Base-by-base conservation (phyloP, 2,113 vertebrate species). In the Amia ocellicauda region DNA sequence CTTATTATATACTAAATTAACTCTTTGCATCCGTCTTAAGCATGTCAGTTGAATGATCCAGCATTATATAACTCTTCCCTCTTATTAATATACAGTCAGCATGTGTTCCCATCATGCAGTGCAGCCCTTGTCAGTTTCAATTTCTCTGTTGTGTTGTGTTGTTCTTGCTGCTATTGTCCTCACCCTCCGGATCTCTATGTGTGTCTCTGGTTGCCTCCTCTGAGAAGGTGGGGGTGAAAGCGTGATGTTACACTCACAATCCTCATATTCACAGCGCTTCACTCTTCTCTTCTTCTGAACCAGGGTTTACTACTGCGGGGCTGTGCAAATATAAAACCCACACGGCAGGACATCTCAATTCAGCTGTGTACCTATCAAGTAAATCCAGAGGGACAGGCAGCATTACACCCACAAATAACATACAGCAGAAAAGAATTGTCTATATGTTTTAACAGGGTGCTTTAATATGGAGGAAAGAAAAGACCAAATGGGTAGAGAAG, bases 1-100 rank as follows among this genome's bases (percentile, higher is more conserved):
- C 13, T 7, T 40, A 58, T 40, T 36, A 58, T 20, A 19, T 23
- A 40, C 28, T 41, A 19, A 58, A 19, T 4, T 10, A 7, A 28
- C 22, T 19, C 56, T 58, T 13, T 41, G 10, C 3, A 7, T 14
- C 22, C 31, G 11, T 26, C 27, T 55, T 19, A 41, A 2, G n/a
- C 19, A 3, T 58, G 54, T 58, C 56, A 19, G 27, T 41, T 20
- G n/a, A 13, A 45, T 14, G 14, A 27, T 16, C 42, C 20, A 7
- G 7, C 13, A 19, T 62, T 62, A 62, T 14, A 22, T 24, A 50
- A 62, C 28, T 14, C 19, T 14, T 16, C 40, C 40, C 27, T 8
- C 23, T 27, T 61, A 49, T 61, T 61, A 61, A 28, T 49, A 11
- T 61, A 24, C 20, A 14, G 40, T 47, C 14, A 42, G 58, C 23